Base-by-base conservation (phyloP, 2,888 invertebrate genomes). In the Drosophila neutralis region DNA sequence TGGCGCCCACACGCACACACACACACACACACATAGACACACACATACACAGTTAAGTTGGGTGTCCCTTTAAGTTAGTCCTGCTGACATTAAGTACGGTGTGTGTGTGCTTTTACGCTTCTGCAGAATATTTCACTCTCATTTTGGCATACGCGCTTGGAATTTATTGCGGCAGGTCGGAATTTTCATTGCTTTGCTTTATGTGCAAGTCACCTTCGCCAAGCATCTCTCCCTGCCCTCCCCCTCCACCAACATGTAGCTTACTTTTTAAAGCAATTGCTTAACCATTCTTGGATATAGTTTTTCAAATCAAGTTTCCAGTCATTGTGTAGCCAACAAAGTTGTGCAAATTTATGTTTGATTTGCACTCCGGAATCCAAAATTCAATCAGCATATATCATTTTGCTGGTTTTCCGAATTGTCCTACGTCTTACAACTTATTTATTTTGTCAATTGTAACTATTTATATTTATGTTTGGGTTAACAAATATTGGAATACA, bases 141-240 rank as follows among this genome's bases (percentile, higher is more conserved):
- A 78, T 87, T 90, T 80, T 73, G 78, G 73, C 76, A 76, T 72
- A 68, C 71, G 72, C 68, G 65, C 73, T 81, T 73, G 80, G 82
- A 83, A 87, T 90, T 91, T 91, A 88, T 91, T 91, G 89, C 68
- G 90, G 91, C 82, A 91, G 91, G 91, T 91, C 91, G 79, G 85
- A 84, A 87, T 88, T 82, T 88, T 87, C 88, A 88, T 87, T 89
- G 86, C 88, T 76, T 74, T 78, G 59, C 61, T 70, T 69, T 42
- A 52, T 38, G 52, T 36, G 67, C 33, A 21, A 24, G 49, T 29
- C 49, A 53, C 52, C 4, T 40, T 45, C 35, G 21, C 11, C 45
- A 31, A 45, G 21, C 45, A 24, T 8, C 45, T 15, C n/a, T 4
- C 15, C 18, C 29, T 11, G 31, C n/a, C 40, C 8, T 6, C 29